phyloP scores from a whole-genome alignment of 2,888 invertebrate genomes.

The Oegoconia quadripuncta region DNA sequence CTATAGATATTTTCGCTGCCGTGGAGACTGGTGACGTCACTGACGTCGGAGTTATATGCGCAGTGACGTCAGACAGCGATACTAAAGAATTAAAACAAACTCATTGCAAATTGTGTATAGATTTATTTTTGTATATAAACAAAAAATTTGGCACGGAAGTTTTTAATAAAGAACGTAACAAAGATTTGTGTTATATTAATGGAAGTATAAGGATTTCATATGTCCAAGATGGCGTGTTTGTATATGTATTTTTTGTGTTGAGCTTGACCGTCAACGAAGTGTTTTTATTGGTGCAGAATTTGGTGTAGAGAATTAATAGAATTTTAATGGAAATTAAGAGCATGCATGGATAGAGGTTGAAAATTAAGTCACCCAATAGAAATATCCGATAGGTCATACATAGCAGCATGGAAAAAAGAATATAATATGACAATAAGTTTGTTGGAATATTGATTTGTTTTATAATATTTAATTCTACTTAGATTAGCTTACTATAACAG shows the following conservation, averaged over 20 bases:
- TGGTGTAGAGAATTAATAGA: slow-evolving; percentile 36
- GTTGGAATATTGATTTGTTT: slow-evolving; percentile 20
- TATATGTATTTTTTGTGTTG: slow-evolving; percentile 73
- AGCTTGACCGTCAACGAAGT: slow-evolving; percentile 71
- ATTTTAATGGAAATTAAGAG: background rate
- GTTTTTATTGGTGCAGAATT: slow-evolving; percentile 63
- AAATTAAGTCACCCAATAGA: slow-evolving; percentile 57
- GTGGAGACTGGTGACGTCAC: slow-evolving; percentile 68
- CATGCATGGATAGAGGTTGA: slow-evolving; percentile 7
- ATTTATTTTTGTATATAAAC: slow-evolving; percentile 53
- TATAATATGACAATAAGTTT: slow-evolving; percentile 70
- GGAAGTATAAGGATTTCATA: slow-evolving; percentile 58
- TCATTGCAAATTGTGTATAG: slow-evolving; percentile 24
- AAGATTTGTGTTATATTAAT: slow-evolving; percentile 55
- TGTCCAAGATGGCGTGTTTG: slow-evolving; percentile 71
- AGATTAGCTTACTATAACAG: no score
- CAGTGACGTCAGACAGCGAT: slow-evolving; percentile 77
- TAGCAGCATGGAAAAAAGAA: slow-evolving; percentile 70
- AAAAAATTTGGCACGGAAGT: slow-evolving; percentile 52
- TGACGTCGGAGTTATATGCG: slow-evolving; percentile 72
- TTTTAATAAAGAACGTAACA: slow-evolving; percentile 29
- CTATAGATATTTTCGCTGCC: slow-evolving; percentile 52
- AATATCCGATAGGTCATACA: slow-evolving; percentile 70
- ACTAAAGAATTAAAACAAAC: slow-evolving; percentile 40
- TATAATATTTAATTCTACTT: no score